Percentiles rank a stretch among this genome's conserved stretches.
Conservation (phyloP, 2,113 vertebrate species). For the Natator depressus region DNA sequence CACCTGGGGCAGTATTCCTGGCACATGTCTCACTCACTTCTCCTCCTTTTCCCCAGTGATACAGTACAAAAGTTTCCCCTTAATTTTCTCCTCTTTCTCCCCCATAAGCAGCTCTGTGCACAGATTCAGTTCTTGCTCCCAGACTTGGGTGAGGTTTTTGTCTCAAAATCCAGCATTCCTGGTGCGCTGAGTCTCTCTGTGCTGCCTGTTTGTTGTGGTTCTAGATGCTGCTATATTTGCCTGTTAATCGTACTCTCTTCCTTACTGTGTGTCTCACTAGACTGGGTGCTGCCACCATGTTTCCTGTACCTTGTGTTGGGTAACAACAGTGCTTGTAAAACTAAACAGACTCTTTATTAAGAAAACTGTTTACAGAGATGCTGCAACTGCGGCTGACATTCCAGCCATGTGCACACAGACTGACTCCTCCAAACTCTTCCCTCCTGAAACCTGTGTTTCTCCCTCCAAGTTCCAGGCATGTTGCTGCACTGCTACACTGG, state of each 20-base stretch:
- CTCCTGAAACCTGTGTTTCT: not conserved
- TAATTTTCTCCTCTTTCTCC: not conserved
- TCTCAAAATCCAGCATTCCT: not conserved
- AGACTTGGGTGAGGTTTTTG: not conserved
- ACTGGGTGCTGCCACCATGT: not conserved
- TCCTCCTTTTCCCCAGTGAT: not conserved
- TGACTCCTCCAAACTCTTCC: not conserved
- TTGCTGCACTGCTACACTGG: no score
- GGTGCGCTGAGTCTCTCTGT: not conserved
- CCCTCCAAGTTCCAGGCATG: not conserved
- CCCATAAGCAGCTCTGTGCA: not conserved
- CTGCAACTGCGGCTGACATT: not conserved
- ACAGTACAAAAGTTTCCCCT: not conserved
- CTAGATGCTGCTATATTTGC: not conserved
- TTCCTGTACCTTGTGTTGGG: not conserved
- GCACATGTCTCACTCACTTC: not conserved
- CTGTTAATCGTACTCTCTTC: no score
- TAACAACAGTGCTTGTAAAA: not conserved
- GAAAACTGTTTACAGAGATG: not conserved
- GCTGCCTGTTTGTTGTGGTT: not conserved
- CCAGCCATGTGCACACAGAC: not conserved
- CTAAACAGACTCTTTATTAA: not conserved
- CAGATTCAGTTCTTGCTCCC: not conserved
- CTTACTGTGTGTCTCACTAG: no score
- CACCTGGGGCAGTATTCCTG: not conserved